Base-by-base conservation (phyloP, 2,113 vertebrate species). In the Sander vitreus region DNA sequence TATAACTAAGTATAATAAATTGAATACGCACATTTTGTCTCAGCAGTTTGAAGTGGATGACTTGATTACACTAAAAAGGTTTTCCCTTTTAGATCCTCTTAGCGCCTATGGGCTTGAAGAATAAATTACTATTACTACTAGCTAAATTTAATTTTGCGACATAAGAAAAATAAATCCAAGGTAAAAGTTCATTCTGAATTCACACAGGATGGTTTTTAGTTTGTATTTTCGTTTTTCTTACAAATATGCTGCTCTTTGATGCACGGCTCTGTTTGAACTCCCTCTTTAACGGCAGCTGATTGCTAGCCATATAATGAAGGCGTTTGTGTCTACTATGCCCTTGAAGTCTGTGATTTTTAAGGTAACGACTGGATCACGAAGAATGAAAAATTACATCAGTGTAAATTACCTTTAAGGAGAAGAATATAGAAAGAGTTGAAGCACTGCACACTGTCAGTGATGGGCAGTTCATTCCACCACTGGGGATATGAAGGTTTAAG, bases 391-490 rank as follows among this genome's bases (percentile, higher is more conserved):
- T 75, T 30, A 43, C 66, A 70, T 76, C 51, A 43, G 68, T 39
- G 51, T 86, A 73, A 86, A 90, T 88, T 62, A 78, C 51, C 60
- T 88, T 59, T 65, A 81, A 91, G 83, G 67, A 64, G 47, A 19
- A 73, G 64, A 83, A 69, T 80, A 66, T 33, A 73, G 66, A 39
- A 89, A 55, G 88, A 82, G 68, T 80, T 78, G 78, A 86, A 18
- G 60, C 15, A 19, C 51, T 48, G 63, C 63, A 23, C 60, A 85
- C 64, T 65, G 81, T 69, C 85, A 90, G 84, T 53, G 78, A 76
- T 75, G 88, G 85, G 78, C 83, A 88, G 81, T 80, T 81, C 39
- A 80, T 81, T 86, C 50, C 81, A 86, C 74, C 81, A 43, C 72
- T 39, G 82, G 73, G 84, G 69, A 86, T 73, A 63, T 77, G 7